Conservation (phyloP, 2,113 vertebrate genomes). For the Origma solitaria region DNA sequence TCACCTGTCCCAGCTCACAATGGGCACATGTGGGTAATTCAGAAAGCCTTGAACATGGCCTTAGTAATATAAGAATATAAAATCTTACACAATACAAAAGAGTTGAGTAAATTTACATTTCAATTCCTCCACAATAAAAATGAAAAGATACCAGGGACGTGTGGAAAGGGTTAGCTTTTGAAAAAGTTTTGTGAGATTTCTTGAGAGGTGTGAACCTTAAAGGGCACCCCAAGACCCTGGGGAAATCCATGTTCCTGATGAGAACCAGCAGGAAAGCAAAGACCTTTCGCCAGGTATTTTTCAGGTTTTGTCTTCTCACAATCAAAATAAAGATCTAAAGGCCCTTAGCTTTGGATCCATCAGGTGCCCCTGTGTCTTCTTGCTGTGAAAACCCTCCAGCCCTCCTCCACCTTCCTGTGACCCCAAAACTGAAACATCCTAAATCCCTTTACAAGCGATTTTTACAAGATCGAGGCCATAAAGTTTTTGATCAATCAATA, state of each 20-base stretch:
- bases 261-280: neutral
- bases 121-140: neutral
- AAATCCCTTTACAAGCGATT: neutral
- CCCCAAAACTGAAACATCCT: neutral
- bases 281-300: neutral
- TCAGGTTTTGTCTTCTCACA: neutral
- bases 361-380: neutral
- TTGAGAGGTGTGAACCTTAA: neutral
- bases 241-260: neutral
- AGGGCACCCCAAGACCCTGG: neutral
- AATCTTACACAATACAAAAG: neutral
- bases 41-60: neutral
- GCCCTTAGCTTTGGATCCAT: neutral
- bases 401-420: neutral
- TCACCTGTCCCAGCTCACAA: neutral
- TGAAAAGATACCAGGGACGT: neutral
- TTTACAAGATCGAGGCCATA: neutral
- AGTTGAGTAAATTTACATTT: neutral
- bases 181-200: fast-evolving
- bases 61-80: neutral
- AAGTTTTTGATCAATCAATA: neutral
- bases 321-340: neutral
- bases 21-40: neutral
- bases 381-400: neutral
- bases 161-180: neutral